Evolutionary conservation across 37 sponge, comb jelly and placozoan genomes (phyloP), one percentile per base, ranked within the genome.

Genomic region (Halisarca cf. caerulea): DNA sequence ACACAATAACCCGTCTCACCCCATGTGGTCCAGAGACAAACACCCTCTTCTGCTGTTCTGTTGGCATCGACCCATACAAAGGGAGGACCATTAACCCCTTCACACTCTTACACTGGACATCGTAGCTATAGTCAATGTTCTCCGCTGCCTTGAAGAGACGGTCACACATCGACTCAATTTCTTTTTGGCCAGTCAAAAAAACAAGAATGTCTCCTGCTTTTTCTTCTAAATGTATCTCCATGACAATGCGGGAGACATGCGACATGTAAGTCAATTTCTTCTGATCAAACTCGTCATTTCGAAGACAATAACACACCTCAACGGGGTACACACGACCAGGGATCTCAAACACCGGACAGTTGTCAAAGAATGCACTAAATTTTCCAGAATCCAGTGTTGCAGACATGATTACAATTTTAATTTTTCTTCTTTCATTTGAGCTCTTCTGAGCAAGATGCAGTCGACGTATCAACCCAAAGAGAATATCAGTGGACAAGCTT

Each of bases 141-240:
- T 96, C 95, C 11, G 96, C 95, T 11, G 55, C 62, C 40, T 90
- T 87, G 55, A 89, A 93, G 39, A 96, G 58, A 11, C 86, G 83
- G 72, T 96, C 93, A 72, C 96, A 96, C 7, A 71, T 69, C 32
- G 73, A 80, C 80, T 96, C 96, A 24, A 96, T 96, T 64, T 96
- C 96, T 3, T 84, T 71, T 54, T 96, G 95, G 0, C 96, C 96
- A 15, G 96, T 96, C 20, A 95, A 85, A 83, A 96, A 96, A 21
- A 93, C 85, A 20, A 96, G 89, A 18, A 96, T 87, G 59, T 96
- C 96, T 27, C 96, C 96, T 8, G 69, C 73, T 0, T 80, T 79
- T 7, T 93, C 81, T 11, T 93, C 95, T 0, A 96, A 44, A 70
- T 96, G 96, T 8, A 93, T 88, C 5, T 93, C 95, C 95, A 96